Evolutionary conservation across 2,113 vertebrate genomes (phyloP).

Genomic region (Mustelus asterias): DNA sequence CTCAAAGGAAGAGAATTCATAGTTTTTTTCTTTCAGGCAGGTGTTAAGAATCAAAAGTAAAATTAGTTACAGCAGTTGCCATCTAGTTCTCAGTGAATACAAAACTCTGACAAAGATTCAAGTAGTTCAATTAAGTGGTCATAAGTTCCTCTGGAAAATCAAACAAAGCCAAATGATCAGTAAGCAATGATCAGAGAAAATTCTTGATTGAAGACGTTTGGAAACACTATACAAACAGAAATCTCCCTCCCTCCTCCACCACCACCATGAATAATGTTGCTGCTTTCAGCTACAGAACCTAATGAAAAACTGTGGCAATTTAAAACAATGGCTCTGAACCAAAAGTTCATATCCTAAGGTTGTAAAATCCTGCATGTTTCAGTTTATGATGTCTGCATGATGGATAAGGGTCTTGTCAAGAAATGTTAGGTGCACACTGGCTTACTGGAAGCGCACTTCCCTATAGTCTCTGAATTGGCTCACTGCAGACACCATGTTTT

Average conservation of each 20-base stretch:
- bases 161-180: conserved; percentile 1
- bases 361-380: conserved; percentile 6
- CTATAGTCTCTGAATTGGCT: background rate
- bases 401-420: background rate
- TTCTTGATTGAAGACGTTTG: background rate
- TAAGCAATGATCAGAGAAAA: background rate
- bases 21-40: background rate
- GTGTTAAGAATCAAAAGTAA: conserved; percentile 14
- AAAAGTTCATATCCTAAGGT: conserved; percentile 13
- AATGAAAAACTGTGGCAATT: conserved; percentile 13
- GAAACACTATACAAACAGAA: conserved; percentile 7
- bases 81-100: conserved; percentile 6
- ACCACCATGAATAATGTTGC: background rate
- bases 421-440: background rate
- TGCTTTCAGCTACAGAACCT: background rate
- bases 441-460: background rate
- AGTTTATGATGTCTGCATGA: background rate
- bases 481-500: background rate
- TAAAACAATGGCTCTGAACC: background rate
- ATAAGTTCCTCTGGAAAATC: conserved; percentile 9
- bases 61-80: background rate
- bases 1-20: background rate
- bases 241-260: background rate
- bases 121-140: background rate
- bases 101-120: conserved; percentile 13